Percentiles rank a stretch among this genome's conserved stretches.
Conservation (phyloP, 2,797 vertebrate species). For the Neopelma chrysocephalum region DNA sequence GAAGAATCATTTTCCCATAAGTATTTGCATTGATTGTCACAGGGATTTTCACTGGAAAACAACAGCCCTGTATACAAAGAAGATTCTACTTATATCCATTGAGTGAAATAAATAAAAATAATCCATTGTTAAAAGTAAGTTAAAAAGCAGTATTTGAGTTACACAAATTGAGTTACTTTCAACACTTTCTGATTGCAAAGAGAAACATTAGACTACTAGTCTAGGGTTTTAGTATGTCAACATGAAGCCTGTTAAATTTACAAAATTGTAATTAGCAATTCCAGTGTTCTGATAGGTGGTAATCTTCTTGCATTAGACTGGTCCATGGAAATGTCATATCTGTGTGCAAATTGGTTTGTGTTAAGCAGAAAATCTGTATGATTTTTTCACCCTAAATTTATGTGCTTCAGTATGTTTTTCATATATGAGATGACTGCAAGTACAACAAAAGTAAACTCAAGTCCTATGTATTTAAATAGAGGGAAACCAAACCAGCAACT, state of each 20-base stretch:
- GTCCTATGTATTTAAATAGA: neutral
- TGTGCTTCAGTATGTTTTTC: neutral
- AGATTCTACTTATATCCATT: neutral
- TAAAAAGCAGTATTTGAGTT: neutral
- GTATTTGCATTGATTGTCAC: neutral
- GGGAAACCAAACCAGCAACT: constrained; percentile 14
- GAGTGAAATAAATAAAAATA: neutral
- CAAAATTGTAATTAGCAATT: neutral
- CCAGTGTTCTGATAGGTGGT: neutral
- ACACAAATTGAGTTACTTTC: neutral
- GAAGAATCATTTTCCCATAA: neutral
- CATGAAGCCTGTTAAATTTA: neutral
- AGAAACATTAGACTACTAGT: neutral
- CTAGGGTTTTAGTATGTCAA: neutral
- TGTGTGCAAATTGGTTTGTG: neutral
- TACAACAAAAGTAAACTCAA: neutral
- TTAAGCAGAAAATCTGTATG: neutral
- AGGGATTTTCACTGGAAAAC: neutral
- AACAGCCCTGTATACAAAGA: neutral
- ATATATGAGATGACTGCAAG: neutral
- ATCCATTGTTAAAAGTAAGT: neutral
- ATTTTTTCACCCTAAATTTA: neutral
- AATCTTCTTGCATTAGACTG: neutral
- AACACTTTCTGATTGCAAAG: neutral
- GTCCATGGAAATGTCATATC: neutral